Percentiles rank a stretch among this genome's conserved stretches.
phyloP scores from a whole-genome alignment of 2,797 vertebrate species.

The Silurus lanzhouensis region DNA sequence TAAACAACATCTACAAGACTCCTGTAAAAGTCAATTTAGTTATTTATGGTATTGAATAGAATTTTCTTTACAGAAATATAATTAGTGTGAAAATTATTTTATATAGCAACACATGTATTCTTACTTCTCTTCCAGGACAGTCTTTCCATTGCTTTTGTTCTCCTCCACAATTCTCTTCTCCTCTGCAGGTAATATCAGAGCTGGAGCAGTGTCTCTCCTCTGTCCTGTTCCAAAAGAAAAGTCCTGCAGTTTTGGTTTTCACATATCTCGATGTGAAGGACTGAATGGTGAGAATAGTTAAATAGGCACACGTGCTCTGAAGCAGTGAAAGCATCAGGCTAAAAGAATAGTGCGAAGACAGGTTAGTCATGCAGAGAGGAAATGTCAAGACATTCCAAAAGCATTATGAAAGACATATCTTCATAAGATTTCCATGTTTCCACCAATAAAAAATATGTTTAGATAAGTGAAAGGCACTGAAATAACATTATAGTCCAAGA shows the following conservation, averaged over 20 bases:
- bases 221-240: constrained; percentile 76
- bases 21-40: constrained; percentile 65
- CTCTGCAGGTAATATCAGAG: constrained; percentile 91
- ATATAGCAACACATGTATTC: constrained; percentile 51
- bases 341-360: constrained; percentile 48
- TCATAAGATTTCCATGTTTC: background rate
- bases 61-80: background rate
- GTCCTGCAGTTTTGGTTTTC: constrained; percentile 57
- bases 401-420: background rate
- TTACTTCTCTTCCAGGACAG: constrained; percentile 95
- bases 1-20: constrained; percentile 96
- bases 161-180: constrained; percentile 96
- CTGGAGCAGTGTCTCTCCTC: constrained; percentile 88
- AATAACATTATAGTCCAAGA: background rate
- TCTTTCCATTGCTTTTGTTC: constrained; percentile 93
- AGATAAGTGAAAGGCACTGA: background rate
- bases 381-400: constrained; percentile 25
- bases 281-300: constrained; percentile 31
- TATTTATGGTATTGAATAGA: background rate
- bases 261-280: constrained; percentile 26
- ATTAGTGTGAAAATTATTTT: background rate
- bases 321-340: constrained; percentile 36
- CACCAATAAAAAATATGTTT: background rate
- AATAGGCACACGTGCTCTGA: constrained; percentile 18
- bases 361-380: constrained; percentile 57